These are phyloP conservation scores for Notolabrus celidotus DNA, from an alignment of 2,797 vertebrate genomes.

Conservation along the genomic window DNA sequence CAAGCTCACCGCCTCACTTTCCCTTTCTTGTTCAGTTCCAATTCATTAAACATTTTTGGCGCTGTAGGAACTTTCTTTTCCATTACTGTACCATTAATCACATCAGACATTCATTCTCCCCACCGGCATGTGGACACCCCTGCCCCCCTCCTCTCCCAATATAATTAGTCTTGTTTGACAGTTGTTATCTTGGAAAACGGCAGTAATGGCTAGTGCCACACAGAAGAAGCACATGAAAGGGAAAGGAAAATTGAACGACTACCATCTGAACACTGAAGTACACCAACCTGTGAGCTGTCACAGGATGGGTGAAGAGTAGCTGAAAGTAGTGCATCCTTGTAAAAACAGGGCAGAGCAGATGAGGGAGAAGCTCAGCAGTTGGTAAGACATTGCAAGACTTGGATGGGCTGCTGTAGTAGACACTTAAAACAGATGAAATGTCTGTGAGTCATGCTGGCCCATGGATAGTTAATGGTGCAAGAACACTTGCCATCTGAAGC, in stretches of 20 bases:
- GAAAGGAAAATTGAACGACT: conserved; percentile 58
- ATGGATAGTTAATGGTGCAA: conserved; percentile 47
- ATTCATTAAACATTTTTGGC: conserved; percentile 69
- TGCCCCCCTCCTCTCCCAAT: conserved; percentile 45
- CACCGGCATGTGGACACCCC: conserved; percentile 42
- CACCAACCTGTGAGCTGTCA: conserved; percentile 45
- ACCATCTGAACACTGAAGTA: conserved; percentile 66
- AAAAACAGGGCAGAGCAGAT: conserved; percentile 55
- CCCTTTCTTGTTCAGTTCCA: conserved; percentile 63
- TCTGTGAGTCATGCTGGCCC: conserved; percentile 56
- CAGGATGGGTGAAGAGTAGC: conserved; percentile 43
- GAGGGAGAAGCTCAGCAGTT: conserved; percentile 45
- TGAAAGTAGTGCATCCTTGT: conserved; percentile 39
- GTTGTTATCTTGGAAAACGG: conserved; percentile 82
- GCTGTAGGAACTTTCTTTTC: conserved; percentile 61
- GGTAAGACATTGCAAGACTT: conserved; percentile 36
- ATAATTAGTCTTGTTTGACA: conserved; percentile 80
- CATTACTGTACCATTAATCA: conserved; percentile 75
- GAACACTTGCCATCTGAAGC: conserved; percentile 45
- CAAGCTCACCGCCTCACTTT: conserved; percentile 50
- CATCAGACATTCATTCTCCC: conserved; percentile 51
- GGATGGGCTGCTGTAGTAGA: conserved; percentile 37
- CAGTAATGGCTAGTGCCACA: conserved; percentile 70
- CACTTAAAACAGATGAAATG: conserved; percentile 60
- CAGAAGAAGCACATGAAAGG: conserved; percentile 52